Evolutionary conservation across 2,888 invertebrate species (phyloP), one percentile per base, ranked within the genome.

Genomic region (Torymus tubicola): DNA sequence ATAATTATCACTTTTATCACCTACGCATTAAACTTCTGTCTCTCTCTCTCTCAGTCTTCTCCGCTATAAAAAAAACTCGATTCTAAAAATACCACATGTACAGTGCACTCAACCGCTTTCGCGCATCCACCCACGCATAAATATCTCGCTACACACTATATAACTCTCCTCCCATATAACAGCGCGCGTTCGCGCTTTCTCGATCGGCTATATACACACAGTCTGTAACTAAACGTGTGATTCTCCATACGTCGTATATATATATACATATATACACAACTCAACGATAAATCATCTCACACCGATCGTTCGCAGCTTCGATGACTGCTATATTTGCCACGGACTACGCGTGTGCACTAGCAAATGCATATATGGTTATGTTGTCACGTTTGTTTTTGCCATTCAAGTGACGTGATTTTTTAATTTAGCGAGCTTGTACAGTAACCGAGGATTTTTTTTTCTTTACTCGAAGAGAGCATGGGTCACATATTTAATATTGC

Each of bases 291-390:
- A 80, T 80, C 75, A 75, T 42, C 1, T 42, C 31, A 53, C 4
- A 16, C 13, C 67, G 75, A 75, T 68, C 55, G 76, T 14, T 5
- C 12, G 31, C 63, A 14, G 57, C 24, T 21, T 24, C 78, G 78
- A 78, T 73, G 68, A 72, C 78, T 72, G 72, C 61, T 72, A 61
- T 53, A 78, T 78, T 78, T 61, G 67, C 55, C 42, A 16, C 31
- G 50, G 55, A 14, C 64, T 16, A 58, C 50, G 12, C 53, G n/a
- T 14, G n/a, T 14, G 5, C n/a, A 1, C 21, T 2, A 42, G 42
- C 42, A 42, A 42, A 42, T 42, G 42, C 42, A 42, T 42, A 42
- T 8, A 8, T 42, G 42, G 42, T 42, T 8, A n/a, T n/a, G 42
- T 42, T 42, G 42, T 42, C 42, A 8, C 42, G 42, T 42, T 42